Base-by-base conservation (phyloP, 2,113 vertebrate species). In the Syrrhaptes paradoxus region DNA sequence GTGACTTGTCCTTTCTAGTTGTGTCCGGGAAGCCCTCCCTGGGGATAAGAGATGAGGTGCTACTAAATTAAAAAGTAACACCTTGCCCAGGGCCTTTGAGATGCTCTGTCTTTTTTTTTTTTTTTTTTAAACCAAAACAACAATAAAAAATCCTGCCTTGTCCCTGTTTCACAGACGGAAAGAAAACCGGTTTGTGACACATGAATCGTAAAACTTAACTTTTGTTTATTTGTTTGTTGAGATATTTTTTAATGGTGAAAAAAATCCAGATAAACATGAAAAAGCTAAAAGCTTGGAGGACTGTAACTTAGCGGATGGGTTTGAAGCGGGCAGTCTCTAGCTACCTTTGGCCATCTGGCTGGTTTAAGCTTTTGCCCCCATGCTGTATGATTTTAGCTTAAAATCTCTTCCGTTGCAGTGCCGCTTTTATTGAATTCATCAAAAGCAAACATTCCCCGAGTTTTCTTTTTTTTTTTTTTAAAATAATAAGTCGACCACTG, bases 401-500 rank as follows among this genome's bases (percentile, higher is more conserved):
- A 98, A 98, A 98, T 98, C 98, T 98, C 97, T 98, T 98, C 98
- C 97, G 97, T 98, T 98, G 98, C 97, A 98, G 97, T 91, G 98
- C 97, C 89, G 98, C 98, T 98, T 98, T 98, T 98, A 99, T 98
- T 99, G 98, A 99, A 99, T 98, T 98, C 98, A 98, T 98, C 98
- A 99, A 99, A 99, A 99, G 98, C 97, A 99, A 98, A 99, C 97
- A 98, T 99, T 99, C 98, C 98, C 98, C 91, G 98, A 97, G 97
- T 93, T 97, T 98, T 98, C 83, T 91, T 96, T 98, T 93, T 98
- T 98, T 96, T 87, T 96, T 94, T 97, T 98, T 97, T 98, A 98
- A 98, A 98, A 98, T 99, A 99, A 99, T 99, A 99, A 98, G 98
- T 97, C 98, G 98, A 99, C 99, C 99, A 99, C 99, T 99, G 99